A percentile compares a stretch with the other conserved stretches of the same genome.
Conservation (phyloP, 2,888 invertebrate genomes). For the Noctua comes region DNA sequence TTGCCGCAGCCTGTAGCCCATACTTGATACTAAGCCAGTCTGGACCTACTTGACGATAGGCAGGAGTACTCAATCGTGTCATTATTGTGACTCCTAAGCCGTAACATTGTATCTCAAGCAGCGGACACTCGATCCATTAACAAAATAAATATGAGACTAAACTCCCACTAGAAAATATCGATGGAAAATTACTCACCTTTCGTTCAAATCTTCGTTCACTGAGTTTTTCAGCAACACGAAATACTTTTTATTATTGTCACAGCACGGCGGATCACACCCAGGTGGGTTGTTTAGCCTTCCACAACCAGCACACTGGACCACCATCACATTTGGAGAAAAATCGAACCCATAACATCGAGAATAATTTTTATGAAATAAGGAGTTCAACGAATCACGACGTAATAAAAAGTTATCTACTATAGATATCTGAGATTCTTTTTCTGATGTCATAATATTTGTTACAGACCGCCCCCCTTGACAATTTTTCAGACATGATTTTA, state of each 20-base stretch:
- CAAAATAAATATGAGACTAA: neutral
- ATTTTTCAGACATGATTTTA: conserved; percentile 44
- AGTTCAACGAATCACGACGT: conserved; percentile 64
- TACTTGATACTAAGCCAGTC: neutral
- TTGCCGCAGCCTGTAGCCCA: neutral
- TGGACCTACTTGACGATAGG: neutral
- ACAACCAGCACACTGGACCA: conserved; percentile 70
- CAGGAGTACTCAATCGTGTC: neutral
- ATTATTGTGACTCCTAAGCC: neutral
- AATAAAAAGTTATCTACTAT: conserved; percentile 59
- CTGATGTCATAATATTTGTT: conserved; percentile 60
- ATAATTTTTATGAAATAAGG: conserved; percentile 54
- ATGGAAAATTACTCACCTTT: conserved; percentile 31
- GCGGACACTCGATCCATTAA: neutral
- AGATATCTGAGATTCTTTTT: conserved; percentile 72
- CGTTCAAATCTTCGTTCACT: conserved; percentile 26
- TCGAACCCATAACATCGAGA: conserved; percentile 42
- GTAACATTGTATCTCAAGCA: neutral
- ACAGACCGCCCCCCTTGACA: conserved; percentile 43
- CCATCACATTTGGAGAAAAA: conserved; percentile 61
- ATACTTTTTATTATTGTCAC: conserved; percentile 64
- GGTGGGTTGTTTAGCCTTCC: conserved; percentile 37
- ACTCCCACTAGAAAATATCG: neutral
- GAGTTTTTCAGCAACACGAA: conserved; percentile 63
- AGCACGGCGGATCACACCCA: conserved; percentile 31